A percentile compares a stretch with the other conserved stretches of the same genome.
phyloP scores from a whole-genome alignment of 37 sponge, comb jelly and placozoan species.

The Bolinopsis microptera region DNA sequence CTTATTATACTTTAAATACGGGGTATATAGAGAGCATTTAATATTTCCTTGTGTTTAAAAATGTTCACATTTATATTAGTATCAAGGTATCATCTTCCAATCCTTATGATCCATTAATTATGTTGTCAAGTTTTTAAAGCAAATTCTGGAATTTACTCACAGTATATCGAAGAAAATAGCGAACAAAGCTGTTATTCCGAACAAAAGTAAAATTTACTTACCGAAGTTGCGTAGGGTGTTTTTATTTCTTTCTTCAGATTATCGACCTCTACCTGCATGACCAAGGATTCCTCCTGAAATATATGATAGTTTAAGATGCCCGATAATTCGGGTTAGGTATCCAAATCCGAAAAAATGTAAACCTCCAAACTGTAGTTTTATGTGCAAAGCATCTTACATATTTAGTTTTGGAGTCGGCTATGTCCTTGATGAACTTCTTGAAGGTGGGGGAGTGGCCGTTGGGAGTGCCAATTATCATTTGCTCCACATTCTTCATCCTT shows the following conservation, averaged over 20 bases:
- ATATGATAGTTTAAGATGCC: too few relatives aligned
- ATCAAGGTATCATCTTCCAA: too few relatives aligned
- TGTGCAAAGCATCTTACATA: conserved; percentile 63
- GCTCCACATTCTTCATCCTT: conserved; percentile 41
- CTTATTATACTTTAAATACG: background rate
- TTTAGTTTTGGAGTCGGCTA: conserved; percentile 59
- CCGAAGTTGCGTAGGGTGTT: background rate
- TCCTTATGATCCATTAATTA: too few relatives aligned
- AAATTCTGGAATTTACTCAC: too few relatives aligned
- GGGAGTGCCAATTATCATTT: conserved; percentile 36
- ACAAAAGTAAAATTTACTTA: background rate
- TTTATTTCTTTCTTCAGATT: conserved; percentile 45
- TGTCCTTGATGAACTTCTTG: conserved; percentile 63
- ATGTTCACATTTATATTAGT: background rate
- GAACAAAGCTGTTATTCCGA: too few relatives aligned
- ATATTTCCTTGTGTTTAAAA: conserved; percentile 51
- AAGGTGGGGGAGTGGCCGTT: conserved; percentile 10
- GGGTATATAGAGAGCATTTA: background rate
- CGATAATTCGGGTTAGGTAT: too few relatives aligned
- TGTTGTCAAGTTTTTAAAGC: too few relatives aligned
- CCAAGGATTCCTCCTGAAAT: conserved; percentile 47
- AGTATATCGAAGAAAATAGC: too few relatives aligned
- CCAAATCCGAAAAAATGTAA: too few relatives aligned
- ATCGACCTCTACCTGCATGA: conserved; percentile 40
- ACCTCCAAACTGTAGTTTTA: too few relatives aligned